phyloP scores from a whole-genome alignment of 2,797 vertebrate genomes.

The Peromyscus nudipes region DNA sequence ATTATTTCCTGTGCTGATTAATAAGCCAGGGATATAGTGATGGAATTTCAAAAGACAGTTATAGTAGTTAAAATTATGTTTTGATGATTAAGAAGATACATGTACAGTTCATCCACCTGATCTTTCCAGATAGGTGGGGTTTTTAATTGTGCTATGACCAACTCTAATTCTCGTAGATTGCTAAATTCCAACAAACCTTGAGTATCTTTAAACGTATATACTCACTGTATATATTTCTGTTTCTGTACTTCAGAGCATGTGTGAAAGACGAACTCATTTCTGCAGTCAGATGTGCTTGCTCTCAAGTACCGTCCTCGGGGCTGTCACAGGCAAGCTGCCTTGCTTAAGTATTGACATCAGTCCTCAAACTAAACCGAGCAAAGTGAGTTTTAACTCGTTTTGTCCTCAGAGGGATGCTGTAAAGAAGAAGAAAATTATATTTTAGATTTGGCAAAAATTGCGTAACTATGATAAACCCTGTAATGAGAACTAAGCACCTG shows the following conservation, averaged over 20 bases:
- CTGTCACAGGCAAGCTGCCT: neutral
- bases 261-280: neutral
- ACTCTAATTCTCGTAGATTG: constrained; percentile 30
- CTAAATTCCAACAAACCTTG: constrained; percentile 6
- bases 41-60: constrained; percentile 18
- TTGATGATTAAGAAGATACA: neutral
- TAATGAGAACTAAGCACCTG: constrained; percentile 13
- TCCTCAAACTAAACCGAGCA: constrained; percentile 2
- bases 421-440: constrained; percentile 49
- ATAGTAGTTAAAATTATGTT: neutral
- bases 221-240: neutral
- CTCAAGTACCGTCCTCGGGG: neutral
- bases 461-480: constrained; percentile 9
- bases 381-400: constrained; percentile 20
- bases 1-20: neutral
- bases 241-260: neutral
- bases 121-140: neutral
- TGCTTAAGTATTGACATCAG: constrained; percentile 1
- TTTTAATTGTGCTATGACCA: neutral
- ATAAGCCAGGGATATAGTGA: neutral
- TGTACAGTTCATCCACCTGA: neutral
- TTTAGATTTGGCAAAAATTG: constrained; percentile 46
- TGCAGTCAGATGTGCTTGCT: neutral
- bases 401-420: neutral
- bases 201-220: neutral